Conservation (phyloP, 30 jellyfish, hydroid and myxozoan genomes). For the Aurelia sp. region DNA sequence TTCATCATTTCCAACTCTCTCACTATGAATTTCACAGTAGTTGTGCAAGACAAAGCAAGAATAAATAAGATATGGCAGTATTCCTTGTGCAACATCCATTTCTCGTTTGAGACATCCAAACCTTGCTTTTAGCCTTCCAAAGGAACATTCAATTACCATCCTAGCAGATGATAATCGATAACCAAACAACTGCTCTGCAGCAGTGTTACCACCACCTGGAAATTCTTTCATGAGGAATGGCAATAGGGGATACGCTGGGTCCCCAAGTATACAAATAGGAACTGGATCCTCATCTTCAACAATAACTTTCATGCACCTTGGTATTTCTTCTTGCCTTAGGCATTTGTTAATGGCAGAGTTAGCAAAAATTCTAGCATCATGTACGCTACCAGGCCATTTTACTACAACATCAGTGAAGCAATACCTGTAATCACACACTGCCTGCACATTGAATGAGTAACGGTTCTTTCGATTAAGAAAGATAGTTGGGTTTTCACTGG, state of each 20-base stretch:
- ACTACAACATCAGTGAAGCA: slow-evolving; percentile 61
- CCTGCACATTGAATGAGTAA: slow-evolving; percentile 58
- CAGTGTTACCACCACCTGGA: slow-evolving; percentile 46
- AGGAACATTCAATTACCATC: slow-evolving; percentile 66
- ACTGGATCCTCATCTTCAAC: slow-evolving; percentile 56
- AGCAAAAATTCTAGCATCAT: slow-evolving; percentile 53
- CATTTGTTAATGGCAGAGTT: slow-evolving; percentile 30
- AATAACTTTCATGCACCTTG: slow-evolving; percentile 36
- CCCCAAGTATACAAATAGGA: slow-evolving; percentile 60
- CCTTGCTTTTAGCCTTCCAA: slow-evolving; percentile 69
- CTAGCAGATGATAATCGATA: slow-evolving; percentile 62
- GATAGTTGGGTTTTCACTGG: slow-evolving; percentile 39
- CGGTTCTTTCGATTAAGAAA: slow-evolving; percentile 39
- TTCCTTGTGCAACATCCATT: slow-evolving; percentile 22
- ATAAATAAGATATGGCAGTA: slow-evolving; percentile 22
- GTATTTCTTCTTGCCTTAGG: slow-evolving; percentile 25
- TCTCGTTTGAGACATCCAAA: slow-evolving; percentile 41
- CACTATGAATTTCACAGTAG: slow-evolving; percentile 35
- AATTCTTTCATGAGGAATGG: slow-evolving; percentile 72
- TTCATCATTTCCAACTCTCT: slow-evolving; percentile 9
- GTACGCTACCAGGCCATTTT: slow-evolving; percentile 72
- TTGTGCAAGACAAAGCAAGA: slow-evolving; percentile 48
- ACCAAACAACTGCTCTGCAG: slow-evolving; percentile 63
- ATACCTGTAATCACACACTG: slow-evolving; percentile 56
- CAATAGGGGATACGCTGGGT: slow-evolving; percentile 81